Conservation (phyloP, 2,797 vertebrate genomes). For the Setipinna tenuifilis region DNA sequence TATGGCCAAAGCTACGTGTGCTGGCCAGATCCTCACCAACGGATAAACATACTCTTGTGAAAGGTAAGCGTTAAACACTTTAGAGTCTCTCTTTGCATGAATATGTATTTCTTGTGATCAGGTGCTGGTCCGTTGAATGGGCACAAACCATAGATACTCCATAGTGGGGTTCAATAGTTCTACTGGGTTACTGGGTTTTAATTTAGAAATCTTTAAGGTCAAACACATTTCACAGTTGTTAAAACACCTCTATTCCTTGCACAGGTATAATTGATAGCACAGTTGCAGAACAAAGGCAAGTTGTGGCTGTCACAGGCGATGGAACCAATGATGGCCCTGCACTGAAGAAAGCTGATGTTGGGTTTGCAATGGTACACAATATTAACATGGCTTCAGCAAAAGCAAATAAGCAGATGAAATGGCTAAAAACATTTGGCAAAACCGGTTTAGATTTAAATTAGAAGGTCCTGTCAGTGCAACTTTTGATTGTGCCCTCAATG, state of each 20-base stretch:
- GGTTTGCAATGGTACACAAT: conserved; percentile 92
- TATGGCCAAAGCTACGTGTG: conserved; percentile 95
- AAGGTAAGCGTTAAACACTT: conserved; percentile 78
- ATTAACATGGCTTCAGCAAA: background rate
- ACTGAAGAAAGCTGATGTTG: conserved; percentile 97
- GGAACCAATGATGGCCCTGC: conserved; percentile 98
- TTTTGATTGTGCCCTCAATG: background rate
- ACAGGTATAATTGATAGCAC: conserved; percentile 98
- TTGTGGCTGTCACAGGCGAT: conserved; percentile 96
- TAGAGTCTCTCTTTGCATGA: background rate
- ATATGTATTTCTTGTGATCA: background rate
- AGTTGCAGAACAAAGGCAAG: conserved; percentile 89
- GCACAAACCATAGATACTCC: background rate
- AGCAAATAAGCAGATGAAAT: background rate
- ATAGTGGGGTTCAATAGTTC: too few species aligned
- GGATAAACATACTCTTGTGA: conserved; percentile 95
- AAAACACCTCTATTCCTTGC: conserved; percentile 30
- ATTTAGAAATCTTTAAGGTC: background rate
- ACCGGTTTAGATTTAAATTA: background rate
- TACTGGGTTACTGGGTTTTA: background rate
- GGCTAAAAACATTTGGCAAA: background rate
- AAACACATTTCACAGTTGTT: background rate
- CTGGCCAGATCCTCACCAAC: conserved; percentile 94
- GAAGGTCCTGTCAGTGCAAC: background rate
- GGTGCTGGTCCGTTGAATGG: background rate